Conservation (phyloP, 2,113 vertebrate species). For the Calypte anna region DNA sequence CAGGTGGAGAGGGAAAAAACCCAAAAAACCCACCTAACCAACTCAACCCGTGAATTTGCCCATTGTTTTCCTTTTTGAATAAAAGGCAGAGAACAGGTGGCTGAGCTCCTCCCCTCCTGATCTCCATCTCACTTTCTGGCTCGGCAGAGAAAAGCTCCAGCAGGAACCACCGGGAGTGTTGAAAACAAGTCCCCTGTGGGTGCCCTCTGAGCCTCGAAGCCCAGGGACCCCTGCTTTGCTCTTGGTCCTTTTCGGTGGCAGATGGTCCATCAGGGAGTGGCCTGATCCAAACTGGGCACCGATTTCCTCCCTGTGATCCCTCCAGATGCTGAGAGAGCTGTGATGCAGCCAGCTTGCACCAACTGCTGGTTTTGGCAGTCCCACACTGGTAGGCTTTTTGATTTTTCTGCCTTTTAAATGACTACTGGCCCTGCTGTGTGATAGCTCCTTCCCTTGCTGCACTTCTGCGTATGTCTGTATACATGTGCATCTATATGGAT, state of each 20-base stretch:
- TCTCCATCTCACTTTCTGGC: background rate
- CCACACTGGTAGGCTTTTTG: background rate
- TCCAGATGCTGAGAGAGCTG: accelerated
- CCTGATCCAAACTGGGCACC: background rate
- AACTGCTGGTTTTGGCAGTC: background rate
- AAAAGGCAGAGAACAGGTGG: background rate
- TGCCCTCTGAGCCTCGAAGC: background rate
- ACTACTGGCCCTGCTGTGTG: too few relatives aligned
- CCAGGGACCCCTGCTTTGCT: background rate
- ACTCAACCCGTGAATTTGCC: too few relatives aligned
- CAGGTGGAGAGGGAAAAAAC: too few relatives aligned
- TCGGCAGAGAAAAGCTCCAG: background rate
- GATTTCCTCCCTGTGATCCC: accelerated
- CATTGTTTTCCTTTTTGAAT: background rate
- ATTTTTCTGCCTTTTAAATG: background rate
- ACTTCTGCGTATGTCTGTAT: background rate
- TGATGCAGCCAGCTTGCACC: background rate
- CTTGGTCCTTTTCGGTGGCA: accelerated
- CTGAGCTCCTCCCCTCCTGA: background rate
- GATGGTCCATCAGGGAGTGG: background rate
- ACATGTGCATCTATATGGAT: accelerated
- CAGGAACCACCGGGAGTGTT: accelerated
- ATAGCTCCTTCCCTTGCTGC: background rate
- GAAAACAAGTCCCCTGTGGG: accelerated
- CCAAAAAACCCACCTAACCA: too few relatives aligned